Conservation (phyloP, 30 jellyfish, hydroid and myxozoan species). For the Morbakka virulenta region DNA sequence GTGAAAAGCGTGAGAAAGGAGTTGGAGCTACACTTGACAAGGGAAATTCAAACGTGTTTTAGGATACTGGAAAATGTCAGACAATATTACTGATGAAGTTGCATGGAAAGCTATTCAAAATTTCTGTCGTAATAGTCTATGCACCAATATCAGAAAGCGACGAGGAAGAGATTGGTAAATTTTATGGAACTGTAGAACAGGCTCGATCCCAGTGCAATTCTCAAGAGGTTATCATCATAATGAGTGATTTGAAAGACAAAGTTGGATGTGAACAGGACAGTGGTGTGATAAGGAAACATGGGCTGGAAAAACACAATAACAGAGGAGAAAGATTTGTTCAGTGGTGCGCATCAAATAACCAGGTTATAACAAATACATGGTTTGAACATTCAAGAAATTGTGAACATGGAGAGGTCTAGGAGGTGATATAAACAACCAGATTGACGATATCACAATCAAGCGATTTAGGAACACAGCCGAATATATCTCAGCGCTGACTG, state of each 20-base stretch:
- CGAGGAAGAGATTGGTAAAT: slow-evolving; percentile 7
- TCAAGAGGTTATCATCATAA: slow-evolving; percentile 10
- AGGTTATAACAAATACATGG: too few species aligned
- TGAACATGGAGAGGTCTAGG: too few species aligned
- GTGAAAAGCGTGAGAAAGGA: too few species aligned
- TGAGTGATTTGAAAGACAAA: slow-evolving; percentile 36
- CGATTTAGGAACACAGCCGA: too few species aligned
- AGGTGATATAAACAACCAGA: too few species aligned
- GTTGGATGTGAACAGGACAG: slow-evolving; percentile 2
- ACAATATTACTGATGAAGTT: background rate
- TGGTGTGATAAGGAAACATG: background rate
- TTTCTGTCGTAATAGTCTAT: slow-evolving; percentile 1
- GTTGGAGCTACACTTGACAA: too few species aligned
- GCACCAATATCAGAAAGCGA: slow-evolving; percentile 38
- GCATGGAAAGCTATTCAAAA: background rate
- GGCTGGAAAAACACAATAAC: too few species aligned
- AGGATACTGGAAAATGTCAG: slow-evolving; percentile 25
- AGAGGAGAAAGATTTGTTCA: too few species aligned
- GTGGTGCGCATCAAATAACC: too few species aligned
- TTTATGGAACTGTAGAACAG: slow-evolving; percentile 16
- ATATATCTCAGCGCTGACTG: too few species aligned
- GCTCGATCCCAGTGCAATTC: background rate
- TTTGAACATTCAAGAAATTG: too few species aligned
- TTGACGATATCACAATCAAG: too few species aligned
- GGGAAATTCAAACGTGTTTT: background rate